Conservation (phyloP, 2,888 invertebrate genomes). For the Acanthosepion lycidas region DNA sequence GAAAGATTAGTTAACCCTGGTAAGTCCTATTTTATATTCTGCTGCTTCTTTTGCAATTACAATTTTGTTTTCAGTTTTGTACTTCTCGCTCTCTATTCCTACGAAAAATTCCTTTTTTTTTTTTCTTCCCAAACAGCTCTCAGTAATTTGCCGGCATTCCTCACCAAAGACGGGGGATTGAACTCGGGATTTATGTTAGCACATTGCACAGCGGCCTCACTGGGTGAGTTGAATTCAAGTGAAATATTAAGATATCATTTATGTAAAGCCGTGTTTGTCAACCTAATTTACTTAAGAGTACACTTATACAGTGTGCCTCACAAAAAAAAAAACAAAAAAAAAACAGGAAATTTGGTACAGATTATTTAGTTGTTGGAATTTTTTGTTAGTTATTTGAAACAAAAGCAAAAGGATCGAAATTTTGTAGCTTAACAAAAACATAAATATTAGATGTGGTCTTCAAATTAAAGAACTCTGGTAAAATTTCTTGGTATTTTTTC, state of each 20-base stretch:
- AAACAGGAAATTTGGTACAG: too few species aligned
- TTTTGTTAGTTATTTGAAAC: too few species aligned
- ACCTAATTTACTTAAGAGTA: too few species aligned
- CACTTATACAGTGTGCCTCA: too few species aligned
- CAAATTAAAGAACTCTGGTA: too few species aligned
- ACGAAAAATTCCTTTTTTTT: neutral
- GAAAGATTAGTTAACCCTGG: constrained; percentile 81
- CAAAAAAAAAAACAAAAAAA: too few species aligned
- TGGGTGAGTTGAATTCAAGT: constrained; percentile 76
- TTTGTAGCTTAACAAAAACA: too few species aligned
- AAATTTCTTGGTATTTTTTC: too few species aligned
- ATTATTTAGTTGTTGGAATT: too few species aligned
- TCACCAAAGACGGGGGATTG: constrained; percentile 81
- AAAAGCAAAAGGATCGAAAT: too few species aligned
- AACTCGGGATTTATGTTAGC: constrained; percentile 83
- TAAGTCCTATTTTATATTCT: constrained; percentile 59
- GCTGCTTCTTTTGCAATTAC: neutral
- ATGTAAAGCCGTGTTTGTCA: too few species aligned
- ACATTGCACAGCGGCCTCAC: constrained; percentile 81
- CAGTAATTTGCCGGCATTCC: constrained; percentile 81
- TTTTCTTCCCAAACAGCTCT: constrained; percentile 73
- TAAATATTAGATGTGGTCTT: too few species aligned
- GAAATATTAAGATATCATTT: neutral
- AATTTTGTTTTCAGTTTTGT: neutral
- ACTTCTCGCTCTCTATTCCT: neutral